Percentiles rank a stretch among this genome's conserved stretches.
Conservation (phyloP, 2,797 vertebrate species). For the Pampus argenteus region DNA sequence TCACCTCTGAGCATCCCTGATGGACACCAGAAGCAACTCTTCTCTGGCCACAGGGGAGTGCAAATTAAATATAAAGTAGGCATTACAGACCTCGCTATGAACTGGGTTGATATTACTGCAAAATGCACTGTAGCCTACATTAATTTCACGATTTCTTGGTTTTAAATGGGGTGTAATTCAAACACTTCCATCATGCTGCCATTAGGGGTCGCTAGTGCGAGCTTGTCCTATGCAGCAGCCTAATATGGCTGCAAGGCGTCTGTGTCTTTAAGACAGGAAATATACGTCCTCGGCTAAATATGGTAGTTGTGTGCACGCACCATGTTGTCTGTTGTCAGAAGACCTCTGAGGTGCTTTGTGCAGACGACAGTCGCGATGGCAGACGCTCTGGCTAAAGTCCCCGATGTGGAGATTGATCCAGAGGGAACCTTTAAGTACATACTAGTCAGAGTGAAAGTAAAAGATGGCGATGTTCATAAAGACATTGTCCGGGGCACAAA, state of each 20-base stretch:
- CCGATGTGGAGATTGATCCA: slow-evolving; percentile 87
- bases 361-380: slow-evolving; percentile 71
- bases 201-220: slow-evolving; percentile 33
- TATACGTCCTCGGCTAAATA: slow-evolving; percentile 37
- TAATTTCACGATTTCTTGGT: not conserved
- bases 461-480: slow-evolving; percentile 79
- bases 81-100: not conserved
- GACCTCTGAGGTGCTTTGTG: not conserved
- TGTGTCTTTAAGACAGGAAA: slow-evolving; percentile 75
- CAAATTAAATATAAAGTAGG: not conserved
- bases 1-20: slow-evolving; percentile 12
- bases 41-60: not conserved
- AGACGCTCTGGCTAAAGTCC: slow-evolving; percentile 74
- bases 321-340: slow-evolving; percentile 27
- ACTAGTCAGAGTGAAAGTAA: slow-evolving; percentile 86
- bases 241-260: not conserved
- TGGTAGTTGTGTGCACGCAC: not conserved
- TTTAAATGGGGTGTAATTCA: not conserved
- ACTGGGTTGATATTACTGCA: not conserved
- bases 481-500: slow-evolving; percentile 90
- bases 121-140: not conserved
- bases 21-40: slow-evolving; percentile 3
- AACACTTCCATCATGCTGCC: slow-evolving; percentile 18
- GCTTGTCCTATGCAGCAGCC: rapidly evolving
- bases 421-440: slow-evolving; percentile 94